Percentiles rank a stretch among this genome's conserved stretches.
These are phyloP conservation scores for Heteromormyrus szaboi DNA, from an alignment of 2,797 vertebrate species.

Conservation along the genomic window DNA sequence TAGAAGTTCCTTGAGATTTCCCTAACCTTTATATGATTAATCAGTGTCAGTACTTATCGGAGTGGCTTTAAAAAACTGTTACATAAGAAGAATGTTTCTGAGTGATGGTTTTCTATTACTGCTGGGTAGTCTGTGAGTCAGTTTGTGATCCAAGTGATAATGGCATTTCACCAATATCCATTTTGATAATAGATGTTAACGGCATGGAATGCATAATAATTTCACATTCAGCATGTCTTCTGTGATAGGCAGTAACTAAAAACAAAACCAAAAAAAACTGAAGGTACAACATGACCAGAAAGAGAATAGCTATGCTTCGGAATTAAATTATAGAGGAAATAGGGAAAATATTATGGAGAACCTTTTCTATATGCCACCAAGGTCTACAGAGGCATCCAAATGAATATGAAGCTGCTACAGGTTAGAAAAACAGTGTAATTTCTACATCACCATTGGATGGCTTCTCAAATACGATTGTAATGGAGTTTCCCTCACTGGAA, in stretches of 20 bases:
- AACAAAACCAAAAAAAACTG: background rate
- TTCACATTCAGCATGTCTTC: background rate
- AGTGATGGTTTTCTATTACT: background rate
- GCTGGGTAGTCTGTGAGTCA: background rate
- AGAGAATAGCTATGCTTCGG: background rate
- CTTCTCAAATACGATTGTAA: background rate
- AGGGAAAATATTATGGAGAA: background rate
- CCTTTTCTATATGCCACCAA: background rate
- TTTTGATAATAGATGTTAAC: background rate
- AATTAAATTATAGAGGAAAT: background rate
- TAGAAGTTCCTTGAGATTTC: background rate
- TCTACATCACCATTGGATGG: background rate
- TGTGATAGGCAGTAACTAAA: background rate
- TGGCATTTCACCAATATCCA: background rate
- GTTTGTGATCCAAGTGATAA: background rate
- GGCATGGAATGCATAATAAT: background rate
- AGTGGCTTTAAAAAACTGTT: background rate
- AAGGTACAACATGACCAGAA: background rate
- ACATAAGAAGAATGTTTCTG: background rate
- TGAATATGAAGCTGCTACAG: background rate
- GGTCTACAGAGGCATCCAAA: background rate
- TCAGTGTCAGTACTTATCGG: background rate
- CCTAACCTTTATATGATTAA: background rate
- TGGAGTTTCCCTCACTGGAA: slow-evolving; percentile 1
- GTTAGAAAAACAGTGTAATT: background rate